These are phyloP conservation scores for Dascillus cervinus DNA, from an alignment of 2,888 invertebrate genomes.

Conservation along the genomic window DNA sequence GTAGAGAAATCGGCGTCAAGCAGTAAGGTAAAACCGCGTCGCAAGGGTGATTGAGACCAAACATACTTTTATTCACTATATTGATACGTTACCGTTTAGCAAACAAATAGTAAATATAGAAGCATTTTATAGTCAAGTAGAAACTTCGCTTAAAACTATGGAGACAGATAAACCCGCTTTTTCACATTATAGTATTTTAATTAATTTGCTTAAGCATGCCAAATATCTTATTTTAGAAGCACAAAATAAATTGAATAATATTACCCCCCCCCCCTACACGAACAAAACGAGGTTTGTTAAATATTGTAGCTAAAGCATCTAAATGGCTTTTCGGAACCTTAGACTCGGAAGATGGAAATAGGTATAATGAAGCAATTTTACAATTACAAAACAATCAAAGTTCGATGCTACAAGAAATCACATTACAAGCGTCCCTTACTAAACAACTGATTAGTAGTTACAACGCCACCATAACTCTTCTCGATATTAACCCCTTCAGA, in stretches of 20 bases:
- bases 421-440: conserved; percentile 11
- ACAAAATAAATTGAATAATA: conserved; percentile 6
- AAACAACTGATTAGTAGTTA: conserved; percentile 14
- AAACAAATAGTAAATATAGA: too few species aligned
- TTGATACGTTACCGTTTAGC: too few species aligned
- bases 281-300: conserved; percentile 7
- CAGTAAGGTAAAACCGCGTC: too few species aligned
- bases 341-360: conserved; percentile 5
- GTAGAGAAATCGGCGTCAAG: too few species aligned
- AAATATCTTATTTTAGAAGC: too few species aligned
- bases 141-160: too few species aligned
- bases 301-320: conserved; percentile 5
- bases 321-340: conserved; percentile 9
- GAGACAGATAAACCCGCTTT: too few species aligned
- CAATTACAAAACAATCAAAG: conserved; percentile 8
- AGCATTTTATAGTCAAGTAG: too few species aligned
- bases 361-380: conserved; percentile 4
- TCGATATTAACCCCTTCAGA: conserved; percentile 9
- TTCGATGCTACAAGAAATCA: conserved; percentile 8
- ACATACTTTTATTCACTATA: too few species aligned
- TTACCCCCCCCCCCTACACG: conserved; percentile 2
- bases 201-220: too few species aligned
- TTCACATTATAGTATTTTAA: too few species aligned
- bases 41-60: too few species aligned
- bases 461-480: conserved; percentile 7